These are phyloP conservation scores for Timema cristinae DNA, from an alignment of 2,888 invertebrate species.

Conservation along the genomic window DNA sequence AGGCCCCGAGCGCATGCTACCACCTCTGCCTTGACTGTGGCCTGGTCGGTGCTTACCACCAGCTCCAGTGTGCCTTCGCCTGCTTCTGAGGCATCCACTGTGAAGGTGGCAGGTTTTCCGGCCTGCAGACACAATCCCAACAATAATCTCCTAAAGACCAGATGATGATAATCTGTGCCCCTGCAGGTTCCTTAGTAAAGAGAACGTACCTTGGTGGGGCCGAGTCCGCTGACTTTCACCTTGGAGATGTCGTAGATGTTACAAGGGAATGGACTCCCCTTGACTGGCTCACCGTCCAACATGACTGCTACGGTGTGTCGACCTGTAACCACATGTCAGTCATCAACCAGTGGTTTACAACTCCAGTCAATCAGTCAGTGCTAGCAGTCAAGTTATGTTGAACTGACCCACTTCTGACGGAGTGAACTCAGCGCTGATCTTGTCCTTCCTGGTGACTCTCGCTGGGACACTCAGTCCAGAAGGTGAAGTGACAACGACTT, in stretches of 20 bases:
- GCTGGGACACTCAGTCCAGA: conserved; percentile 76
- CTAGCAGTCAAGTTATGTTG: neutral
- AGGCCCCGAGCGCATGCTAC: conserved; percentile 85
- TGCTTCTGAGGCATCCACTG: conserved; percentile 91
- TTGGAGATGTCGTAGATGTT: conserved; percentile 85
- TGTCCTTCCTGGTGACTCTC: conserved; percentile 57
- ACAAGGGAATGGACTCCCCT: conserved; percentile 89
- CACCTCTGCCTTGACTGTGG: conserved; percentile 85
- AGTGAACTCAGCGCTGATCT: conserved; percentile 59
- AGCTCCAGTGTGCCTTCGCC: conserved; percentile 91
- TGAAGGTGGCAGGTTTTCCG: conserved; percentile 84
- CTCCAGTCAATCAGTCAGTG: no score
- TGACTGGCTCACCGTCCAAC: conserved; percentile 78
- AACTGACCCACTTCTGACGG: conserved; percentile 51
- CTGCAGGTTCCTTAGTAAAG: neutral
- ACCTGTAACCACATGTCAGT: conserved; percentile 48
- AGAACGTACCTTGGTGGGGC: conserved; percentile 56
- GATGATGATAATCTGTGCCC: neutral
- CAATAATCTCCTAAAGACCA: neutral
- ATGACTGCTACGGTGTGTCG: conserved; percentile 79
- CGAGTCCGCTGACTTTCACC: conserved; percentile 49
- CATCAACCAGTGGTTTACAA: neutral
- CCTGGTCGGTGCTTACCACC: conserved; percentile 84
- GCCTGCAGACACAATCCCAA: conserved; percentile 49
- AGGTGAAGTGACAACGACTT: conserved; percentile 72